These are phyloP conservation scores for Trichonephila inaurata DNA, from an alignment of 1,140 invertebrate genomes.

Conservation along the genomic window DNA sequence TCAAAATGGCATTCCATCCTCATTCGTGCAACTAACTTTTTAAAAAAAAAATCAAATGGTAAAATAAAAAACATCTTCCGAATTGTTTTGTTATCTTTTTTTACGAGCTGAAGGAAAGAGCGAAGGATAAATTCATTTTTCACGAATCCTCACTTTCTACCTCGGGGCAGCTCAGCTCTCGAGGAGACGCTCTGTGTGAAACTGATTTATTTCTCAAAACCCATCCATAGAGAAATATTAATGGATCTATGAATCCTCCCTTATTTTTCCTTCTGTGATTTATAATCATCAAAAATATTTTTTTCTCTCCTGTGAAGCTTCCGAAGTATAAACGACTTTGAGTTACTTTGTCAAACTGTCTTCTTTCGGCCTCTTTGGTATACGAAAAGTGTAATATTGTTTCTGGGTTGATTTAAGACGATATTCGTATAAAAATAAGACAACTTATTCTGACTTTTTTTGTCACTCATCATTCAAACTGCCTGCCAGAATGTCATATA, in stretches of 20 bases:
- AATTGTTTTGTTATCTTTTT: not conserved
- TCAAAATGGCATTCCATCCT: too few species aligned
- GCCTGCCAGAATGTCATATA: too few species aligned
- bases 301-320: not conserved
- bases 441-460: too few species aligned
- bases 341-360: not conserved
- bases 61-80: not conserved
- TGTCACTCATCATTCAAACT: too few species aligned
- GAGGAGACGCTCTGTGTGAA: not conserved
- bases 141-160: not conserved
- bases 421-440: too few species aligned
- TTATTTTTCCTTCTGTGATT: not conserved
- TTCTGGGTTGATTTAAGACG: too few species aligned
- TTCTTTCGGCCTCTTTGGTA: too few species aligned
- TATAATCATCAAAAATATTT: not conserved
- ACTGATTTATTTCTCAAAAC: constrained; percentile 14
- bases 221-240: constrained; percentile 14
- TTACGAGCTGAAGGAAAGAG: not conserved
- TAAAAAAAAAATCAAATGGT: not conserved
- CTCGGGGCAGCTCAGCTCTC: not conserved
- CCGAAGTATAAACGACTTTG: not conserved
- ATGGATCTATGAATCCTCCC: not conserved
- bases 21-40: not conserved
- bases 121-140: not conserved
- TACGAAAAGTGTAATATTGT: too few species aligned